A percentile compares a stretch with the other conserved stretches of the same genome.
These are phyloP conservation scores for Carcinoscorpius rotundicauda DNA, from an alignment of 1,140 invertebrate genomes.

Conservation along the genomic window DNA sequence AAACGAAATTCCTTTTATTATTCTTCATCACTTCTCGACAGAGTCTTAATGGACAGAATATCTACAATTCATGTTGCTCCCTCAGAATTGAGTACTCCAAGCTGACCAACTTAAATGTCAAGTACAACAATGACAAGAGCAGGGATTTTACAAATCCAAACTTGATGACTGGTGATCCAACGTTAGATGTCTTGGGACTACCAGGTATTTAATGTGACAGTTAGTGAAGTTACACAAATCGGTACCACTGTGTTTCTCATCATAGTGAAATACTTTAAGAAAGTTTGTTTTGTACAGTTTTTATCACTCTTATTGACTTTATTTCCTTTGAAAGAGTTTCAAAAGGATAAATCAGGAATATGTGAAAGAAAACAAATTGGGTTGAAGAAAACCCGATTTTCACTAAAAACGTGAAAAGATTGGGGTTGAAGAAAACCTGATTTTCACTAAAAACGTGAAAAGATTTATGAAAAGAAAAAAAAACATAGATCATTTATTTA, in stretches of 20 bases:
- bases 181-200: conserved; percentile 38
- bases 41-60: conserved; percentile 93
- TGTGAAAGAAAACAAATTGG: neutral
- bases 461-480: no score
- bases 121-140: conserved; percentile 99
- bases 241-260: no score
- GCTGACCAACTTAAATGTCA: conserved; percentile 92
- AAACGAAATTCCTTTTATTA: no score
- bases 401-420: no score
- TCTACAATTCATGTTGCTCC: conserved; percentile 99
- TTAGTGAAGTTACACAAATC: no score
- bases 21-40: conserved; percentile 34
- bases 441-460: no score
- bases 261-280: neutral
- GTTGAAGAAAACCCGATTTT: neutral
- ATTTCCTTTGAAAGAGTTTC: neutral
- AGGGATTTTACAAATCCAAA: conserved; percentile 97
- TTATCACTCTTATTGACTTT: neutral
- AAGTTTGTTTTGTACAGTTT: neutral
- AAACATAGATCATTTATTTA: no score
- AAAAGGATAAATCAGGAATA: no score
- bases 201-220: conserved; percentile 14
- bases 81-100: conserved; percentile 98
- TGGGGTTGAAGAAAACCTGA: neutral
- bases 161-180: conserved; percentile 81